Evolutionary conservation across 1,140 invertebrate species (phyloP), one percentile per base, ranked within the genome.

Genomic region (Zaprionus ghesquierei): DNA sequence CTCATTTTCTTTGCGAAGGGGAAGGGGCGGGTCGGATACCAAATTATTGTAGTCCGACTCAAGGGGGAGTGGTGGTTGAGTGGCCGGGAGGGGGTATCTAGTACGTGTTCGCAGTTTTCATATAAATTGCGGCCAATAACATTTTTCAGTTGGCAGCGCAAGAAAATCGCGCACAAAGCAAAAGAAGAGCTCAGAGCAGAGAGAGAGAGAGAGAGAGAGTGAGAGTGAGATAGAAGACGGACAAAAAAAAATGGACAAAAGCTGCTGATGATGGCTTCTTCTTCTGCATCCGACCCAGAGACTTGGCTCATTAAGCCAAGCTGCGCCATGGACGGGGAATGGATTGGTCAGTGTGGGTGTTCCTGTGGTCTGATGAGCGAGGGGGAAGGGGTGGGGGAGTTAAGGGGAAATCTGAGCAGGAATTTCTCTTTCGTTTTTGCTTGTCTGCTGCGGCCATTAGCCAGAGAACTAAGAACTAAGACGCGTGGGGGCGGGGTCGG

Each of bases 111-210:
- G 87, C 82, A 89, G 82, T 89, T 87, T 89, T 87, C 84, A 87
- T 87, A 87, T 87, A 87, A 87, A 87, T 87, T 87, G 84, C 76
- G 76, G 84, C 84, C 84, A 87, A 87, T 87, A 87, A 87, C 84
- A 87, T 87, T 87, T 87, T 87, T 87, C 84, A 87, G 84, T 87
- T 89, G 84, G 84, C 62, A 79, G 49, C 61, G 69, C 82, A 86
- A 81, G 82, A 79, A 87, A 87, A 86, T 82, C 82, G 82, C 82
- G 75, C 27, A 82, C 84, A 79, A 86, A 79, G 79, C 82, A 79
- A 51, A 76, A 79, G 82, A 71, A 81, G 75, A 65, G 66, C 61
- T 63, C 62, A 65, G n/a, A n/a, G 46, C 61, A 50, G 27, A 44
- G 9, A 3, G 15, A 35, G 46, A 27, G 18, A 46, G 56, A 50